Percentiles rank a stretch among this genome's conserved stretches.
Conservation (phyloP, 2,113 vertebrate species). For the Rattus norvegicus region GRCr8 NC_086024.1:130052501-130053000, state of each 20-base stretch:
- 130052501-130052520: fast-evolving
- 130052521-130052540: background rate
- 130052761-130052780: background rate
- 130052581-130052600: background rate
- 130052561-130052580: background rate
- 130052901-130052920: background rate
- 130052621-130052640: background rate
- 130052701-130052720: background rate
- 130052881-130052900: background rate
- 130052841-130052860: too few species aligned
- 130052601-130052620: background rate
- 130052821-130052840: too few species aligned
- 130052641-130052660: background rate
- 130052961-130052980: background rate
- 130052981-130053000: background rate
- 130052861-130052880: background rate
- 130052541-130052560: background rate
- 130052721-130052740: background rate
- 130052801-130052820: too few species aligned
- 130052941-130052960: background rate
- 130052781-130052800: background rate
- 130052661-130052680: background rate
- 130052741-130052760: background rate
- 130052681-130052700: background rate
- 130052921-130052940: background rate